Base-by-base conservation (phyloP, 2,888 invertebrate species). In the Drosophila recens region DNA sequence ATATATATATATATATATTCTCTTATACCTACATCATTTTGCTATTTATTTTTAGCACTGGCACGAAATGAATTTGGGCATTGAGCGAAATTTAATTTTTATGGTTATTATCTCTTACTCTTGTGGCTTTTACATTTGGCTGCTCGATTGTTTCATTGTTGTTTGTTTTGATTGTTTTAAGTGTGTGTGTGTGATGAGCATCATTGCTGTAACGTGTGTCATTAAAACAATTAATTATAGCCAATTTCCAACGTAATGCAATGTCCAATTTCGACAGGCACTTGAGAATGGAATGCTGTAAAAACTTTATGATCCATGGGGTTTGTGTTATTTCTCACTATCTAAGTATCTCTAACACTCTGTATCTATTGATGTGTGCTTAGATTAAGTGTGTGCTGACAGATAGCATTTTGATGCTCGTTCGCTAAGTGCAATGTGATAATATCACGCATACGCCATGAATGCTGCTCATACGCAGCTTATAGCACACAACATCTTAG, bases 161-260 rank as follows among this genome's bases (percentile, higher is more conserved):
- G 58, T 68, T 64, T 58, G 49, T 72, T 69, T 64, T 74, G 64
- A 66, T 67, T 67, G 64, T 15, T 53, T 5, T 45, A 33, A 23
- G 36, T 49, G 38, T 11, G 52, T 38, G 17, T 27, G 49, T 61
- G 20, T 48, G 48, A 74, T 71, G 40, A 54, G 40, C 71, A 70
- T 82, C 86, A 70, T 80, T 48, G 67, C 64, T 75, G 73, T 70
- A 69, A 75, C 70, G 67, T 58, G 72, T 64, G 59, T 67, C 87
- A 65, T 87, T 66, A 87, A 72, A 61, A 54, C 58, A 75, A 86
- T 82, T 88, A 82, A 82, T 82, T 80, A 70, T 73, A 69, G 53
- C 58, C 49, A 23, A 52, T 33, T 36, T 27, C 27, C 52, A 61
- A 54, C 42, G 36, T 59, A 49, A 49, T 38, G 53, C 73, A 63